phyloP scores from a whole-genome alignment of 2,888 invertebrate genomes.

The Cyclophora albipunctata region DNA sequence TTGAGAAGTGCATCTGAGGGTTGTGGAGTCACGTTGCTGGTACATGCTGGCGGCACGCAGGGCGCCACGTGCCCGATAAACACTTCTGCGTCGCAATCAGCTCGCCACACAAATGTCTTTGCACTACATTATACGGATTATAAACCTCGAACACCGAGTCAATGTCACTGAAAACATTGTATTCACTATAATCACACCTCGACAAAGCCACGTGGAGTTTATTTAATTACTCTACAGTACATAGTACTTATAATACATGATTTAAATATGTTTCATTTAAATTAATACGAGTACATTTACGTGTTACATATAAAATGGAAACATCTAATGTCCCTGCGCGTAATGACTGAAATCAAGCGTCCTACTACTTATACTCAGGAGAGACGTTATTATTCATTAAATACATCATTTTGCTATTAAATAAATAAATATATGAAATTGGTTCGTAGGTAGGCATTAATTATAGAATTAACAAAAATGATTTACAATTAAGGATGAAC shows the following conservation, averaged over 20 bases:
- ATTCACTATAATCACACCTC: constrained; percentile 6
- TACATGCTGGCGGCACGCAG: constrained; percentile 40
- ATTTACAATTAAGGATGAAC: constrained; percentile 12
- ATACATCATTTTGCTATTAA: no score
- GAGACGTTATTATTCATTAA: no score
- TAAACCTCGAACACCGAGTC: constrained; percentile 13
- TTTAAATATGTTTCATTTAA: no score
- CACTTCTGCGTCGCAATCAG: constrained; percentile 40
- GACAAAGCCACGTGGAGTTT: constrained; percentile 8
- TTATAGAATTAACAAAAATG: no score
- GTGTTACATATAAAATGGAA: no score
- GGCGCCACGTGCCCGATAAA: constrained; percentile 49
- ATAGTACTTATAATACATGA: no score
- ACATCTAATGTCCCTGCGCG: no score
- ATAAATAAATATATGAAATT: no score
- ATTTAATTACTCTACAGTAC: constrained; percentile 3
- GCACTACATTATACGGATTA: constrained; percentile 13
- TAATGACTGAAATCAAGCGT: no score
- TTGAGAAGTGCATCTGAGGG: constrained; percentile 23
- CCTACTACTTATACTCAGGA: no score
- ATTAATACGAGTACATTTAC: no score
- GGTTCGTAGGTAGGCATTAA: no score
- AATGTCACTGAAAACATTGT: constrained; percentile 18
- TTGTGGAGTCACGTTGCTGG: constrained; percentile 40
- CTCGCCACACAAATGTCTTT: constrained; percentile 28